Conservation (phyloP, 2,888 invertebrate genomes). For the Acanthosoma haemorrhoidale region DNA sequence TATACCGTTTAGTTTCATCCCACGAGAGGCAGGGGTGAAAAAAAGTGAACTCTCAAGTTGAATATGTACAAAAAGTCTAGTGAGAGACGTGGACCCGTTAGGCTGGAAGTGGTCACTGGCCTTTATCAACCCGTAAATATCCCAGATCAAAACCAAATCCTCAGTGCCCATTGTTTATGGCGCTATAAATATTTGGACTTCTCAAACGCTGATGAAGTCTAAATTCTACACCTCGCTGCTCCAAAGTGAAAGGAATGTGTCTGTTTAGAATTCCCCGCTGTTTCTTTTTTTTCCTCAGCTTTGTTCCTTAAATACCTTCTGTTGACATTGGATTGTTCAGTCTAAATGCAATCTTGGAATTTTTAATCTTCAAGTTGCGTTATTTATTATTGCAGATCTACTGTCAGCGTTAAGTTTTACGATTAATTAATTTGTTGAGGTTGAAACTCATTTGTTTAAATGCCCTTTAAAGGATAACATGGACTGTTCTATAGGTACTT, state of each 20-base stretch:
- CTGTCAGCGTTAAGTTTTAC: no score
- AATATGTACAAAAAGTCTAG: not conserved
- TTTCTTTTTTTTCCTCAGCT: not conserved
- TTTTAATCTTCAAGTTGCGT: no score
- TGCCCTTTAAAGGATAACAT: no score
- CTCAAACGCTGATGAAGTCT: not conserved
- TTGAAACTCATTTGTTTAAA: no score
- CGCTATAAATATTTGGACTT: not conserved
- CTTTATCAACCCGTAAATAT: not conserved
- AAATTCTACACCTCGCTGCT: not conserved
- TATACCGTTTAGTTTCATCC: not conserved
- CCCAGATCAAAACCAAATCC: no score
- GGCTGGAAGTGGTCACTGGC: not conserved
- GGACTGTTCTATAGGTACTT: no score
- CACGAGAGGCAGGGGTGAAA: not conserved
- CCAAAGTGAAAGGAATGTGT: not conserved
- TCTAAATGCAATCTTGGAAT: no score
- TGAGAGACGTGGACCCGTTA: no score
- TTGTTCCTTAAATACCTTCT: not conserved
- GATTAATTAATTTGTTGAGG: no score
- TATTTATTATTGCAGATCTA: no score
- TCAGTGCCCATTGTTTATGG: not conserved
- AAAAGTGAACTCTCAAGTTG: not conserved
- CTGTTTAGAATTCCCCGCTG: not conserved
- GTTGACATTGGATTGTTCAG: not conserved